Conservation (phyloP, 2,888 invertebrate genomes). For the Tinea pellionella region DNA sequence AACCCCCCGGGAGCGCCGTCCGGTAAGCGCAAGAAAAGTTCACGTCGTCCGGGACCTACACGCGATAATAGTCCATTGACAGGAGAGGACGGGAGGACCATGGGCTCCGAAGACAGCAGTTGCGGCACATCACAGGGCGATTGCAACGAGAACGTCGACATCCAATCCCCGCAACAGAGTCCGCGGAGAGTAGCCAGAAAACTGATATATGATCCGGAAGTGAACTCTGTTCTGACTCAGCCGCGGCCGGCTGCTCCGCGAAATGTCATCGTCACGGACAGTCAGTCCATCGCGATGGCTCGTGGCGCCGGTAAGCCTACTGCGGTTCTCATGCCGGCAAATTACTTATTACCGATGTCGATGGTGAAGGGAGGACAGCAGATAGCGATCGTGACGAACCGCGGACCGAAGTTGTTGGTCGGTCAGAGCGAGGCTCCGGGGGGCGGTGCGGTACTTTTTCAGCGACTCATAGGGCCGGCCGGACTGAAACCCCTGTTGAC, state of each 20-base stretch:
- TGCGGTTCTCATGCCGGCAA: conserved; percentile 76
- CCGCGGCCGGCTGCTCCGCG: conserved; percentile 31
- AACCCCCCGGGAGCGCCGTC: conserved; percentile 62
- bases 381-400: conserved; percentile 78
- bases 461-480: conserved; percentile 75
- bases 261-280: conserved; percentile 72
- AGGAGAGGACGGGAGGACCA: conserved; percentile 76
- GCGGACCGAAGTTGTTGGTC: conserved; percentile 68
- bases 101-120: conserved; percentile 82
- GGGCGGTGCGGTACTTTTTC: conserved; percentile 73
- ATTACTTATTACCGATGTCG: conserved; percentile 78
- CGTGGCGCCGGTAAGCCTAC: conserved; percentile 73
- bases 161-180: conserved; percentile 68
- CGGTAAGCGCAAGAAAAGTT: conserved; percentile 73
- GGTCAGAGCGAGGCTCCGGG: conserved; percentile 31
- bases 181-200: conserved; percentile 53
- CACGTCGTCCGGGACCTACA: conserved; percentile 65
- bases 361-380: conserved; percentile 79
- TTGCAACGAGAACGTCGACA: conserved; percentile 62
- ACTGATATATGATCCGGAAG: conserved; percentile 57
- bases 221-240: conserved; percentile 31
- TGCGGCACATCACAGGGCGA: conserved; percentile 74
- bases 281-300: conserved; percentile 32
- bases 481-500: conserved; percentile 66
- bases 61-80: conserved; percentile 70